Evolutionary conservation across 2,888 invertebrate species (phyloP).

Genomic region (Eulithis testata): DNA sequence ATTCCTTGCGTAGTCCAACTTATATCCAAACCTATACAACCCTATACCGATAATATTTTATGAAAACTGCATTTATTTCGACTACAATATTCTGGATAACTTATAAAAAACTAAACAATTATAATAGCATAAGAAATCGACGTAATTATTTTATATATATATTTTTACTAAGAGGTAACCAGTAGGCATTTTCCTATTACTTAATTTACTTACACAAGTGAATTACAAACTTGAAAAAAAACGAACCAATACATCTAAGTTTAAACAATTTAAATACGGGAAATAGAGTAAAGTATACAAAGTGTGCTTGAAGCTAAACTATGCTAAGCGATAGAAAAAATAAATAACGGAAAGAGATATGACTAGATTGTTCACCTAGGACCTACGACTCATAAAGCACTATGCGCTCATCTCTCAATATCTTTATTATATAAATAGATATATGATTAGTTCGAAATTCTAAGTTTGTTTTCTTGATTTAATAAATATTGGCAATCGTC

Average conservation of each 20-base stretch:
- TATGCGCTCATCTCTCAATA: conserved; percentile 83
- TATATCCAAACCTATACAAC: conserved; percentile 44
- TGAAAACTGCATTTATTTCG: conserved; percentile 42
- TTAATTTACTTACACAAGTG: conserved; percentile 37
- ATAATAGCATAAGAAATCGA: conserved; percentile 36
- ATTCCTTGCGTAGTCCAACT: conserved; percentile 71
- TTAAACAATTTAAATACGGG: conserved; percentile 50
- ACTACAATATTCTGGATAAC: conserved; percentile 83
- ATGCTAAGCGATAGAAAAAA: conserved; percentile 82
- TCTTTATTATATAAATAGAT: conserved; percentile 82
- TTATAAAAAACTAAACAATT: conserved; percentile 67
- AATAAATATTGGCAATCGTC: conserved; percentile 82
- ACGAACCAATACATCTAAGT: conserved; percentile 43
- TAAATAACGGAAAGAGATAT: conserved; percentile 80
- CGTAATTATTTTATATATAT: conserved; percentile 29
- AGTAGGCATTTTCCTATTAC: conserved; percentile 36
- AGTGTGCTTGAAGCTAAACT: conserved; percentile 84
- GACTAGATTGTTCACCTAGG: conserved; percentile 83
- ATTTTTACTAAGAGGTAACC: conserved; percentile 36
- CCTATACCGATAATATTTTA: conserved; percentile 48
- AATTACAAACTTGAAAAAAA: conserved; percentile 44
- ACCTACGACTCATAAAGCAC: conserved; percentile 83
- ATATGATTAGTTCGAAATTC: conserved; percentile 80
- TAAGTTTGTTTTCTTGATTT: conserved; percentile 78
- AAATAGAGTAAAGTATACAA: conserved; percentile 56